Evolutionary conservation across 2,113 vertebrate species (phyloP).

Genomic region (Halichoerus grypus): DNA sequence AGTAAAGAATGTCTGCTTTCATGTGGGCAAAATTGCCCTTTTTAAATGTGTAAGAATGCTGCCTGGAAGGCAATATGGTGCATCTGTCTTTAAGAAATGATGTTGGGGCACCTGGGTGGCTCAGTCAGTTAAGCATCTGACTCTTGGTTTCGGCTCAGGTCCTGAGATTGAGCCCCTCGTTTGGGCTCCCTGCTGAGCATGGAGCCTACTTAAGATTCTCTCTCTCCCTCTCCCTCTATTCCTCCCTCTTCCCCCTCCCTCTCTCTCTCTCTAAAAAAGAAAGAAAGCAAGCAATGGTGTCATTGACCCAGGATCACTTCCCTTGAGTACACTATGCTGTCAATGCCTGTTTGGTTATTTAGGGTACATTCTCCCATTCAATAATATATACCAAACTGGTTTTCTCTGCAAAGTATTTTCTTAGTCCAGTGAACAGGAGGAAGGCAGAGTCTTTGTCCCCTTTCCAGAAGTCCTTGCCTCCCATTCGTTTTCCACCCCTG

Average conservation of each 20-base stretch:
- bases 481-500: neutral
- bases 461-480: neutral
- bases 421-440: neutral
- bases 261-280: no score
- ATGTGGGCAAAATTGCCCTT: neutral
- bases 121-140: neutral
- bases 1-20: neutral
- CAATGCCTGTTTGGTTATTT: neutral
- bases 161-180: neutral
- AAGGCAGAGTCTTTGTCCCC: neutral
- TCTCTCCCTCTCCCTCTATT: neutral
- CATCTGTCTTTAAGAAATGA: neutral
- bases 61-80: neutral
- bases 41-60: neutral
- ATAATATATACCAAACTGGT: rapidly evolving
- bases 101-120: neutral
- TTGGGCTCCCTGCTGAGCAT: neutral
- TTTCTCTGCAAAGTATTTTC: neutral
- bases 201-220: neutral
- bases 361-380: rapidly evolving
- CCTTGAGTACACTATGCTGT: neutral
- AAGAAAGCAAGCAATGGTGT: no score
- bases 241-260: neutral
- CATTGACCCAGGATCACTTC: rapidly evolving
- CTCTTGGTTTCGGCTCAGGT: neutral